A percentile compares a stretch with the other conserved stretches of the same genome.
phyloP scores from a whole-genome alignment of 2,113 vertebrate genomes.

The Cygnus buccinator region DNA sequence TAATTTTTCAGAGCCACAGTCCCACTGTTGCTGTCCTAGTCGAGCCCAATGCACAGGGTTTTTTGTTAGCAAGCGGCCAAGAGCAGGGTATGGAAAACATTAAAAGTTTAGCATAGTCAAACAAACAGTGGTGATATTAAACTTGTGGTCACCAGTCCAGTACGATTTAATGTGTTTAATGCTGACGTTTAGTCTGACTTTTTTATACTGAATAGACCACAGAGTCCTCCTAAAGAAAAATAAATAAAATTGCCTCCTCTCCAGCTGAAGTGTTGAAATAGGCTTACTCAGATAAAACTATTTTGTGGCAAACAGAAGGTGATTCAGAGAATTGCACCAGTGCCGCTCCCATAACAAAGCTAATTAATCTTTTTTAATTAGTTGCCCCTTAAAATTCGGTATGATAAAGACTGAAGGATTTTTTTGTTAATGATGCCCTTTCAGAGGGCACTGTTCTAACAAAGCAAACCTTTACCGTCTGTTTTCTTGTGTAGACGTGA shows the following conservation, averaged over 20 bases:
- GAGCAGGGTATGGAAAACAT: not conserved
- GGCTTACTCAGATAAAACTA: not conserved
- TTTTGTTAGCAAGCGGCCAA: not conserved
- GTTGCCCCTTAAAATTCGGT: not conserved
- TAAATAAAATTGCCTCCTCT: not conserved
- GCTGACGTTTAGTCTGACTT: not conserved
- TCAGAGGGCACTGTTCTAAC: not conserved
- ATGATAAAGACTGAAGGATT: not conserved
- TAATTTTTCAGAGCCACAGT: not conserved
- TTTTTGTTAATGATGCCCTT: not conserved
- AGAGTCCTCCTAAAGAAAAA: not conserved
- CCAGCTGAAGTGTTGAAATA: not conserved
- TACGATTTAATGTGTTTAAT: not conserved
- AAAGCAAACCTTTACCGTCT: not conserved
- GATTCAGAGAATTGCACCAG: conserved; percentile 13
- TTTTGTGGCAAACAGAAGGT: not conserved
- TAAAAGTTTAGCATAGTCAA: not conserved
- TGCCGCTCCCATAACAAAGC: not conserved
- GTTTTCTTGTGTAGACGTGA: not conserved
- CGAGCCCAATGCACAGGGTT: not conserved
- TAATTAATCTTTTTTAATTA: not conserved
- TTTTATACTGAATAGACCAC: not conserved
- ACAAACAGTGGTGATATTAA: not conserved
- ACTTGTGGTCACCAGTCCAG: not conserved
- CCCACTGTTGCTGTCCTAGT: not conserved